Conservation (phyloP, 1,140 invertebrate species). For the Hylyphantes graminicola region DNA sequence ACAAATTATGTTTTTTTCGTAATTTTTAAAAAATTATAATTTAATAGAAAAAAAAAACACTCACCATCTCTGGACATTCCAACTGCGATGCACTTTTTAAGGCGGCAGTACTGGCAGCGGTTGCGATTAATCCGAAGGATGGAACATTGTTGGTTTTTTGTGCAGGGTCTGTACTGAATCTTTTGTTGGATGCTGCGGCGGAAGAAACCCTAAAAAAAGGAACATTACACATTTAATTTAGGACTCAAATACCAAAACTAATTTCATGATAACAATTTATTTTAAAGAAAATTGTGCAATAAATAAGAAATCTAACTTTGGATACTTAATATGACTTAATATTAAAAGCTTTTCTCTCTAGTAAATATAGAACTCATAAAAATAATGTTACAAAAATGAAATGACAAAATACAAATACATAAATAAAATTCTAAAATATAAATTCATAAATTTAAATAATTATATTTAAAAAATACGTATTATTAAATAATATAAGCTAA, state of each 20-base stretch:
- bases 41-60: too few relatives aligned
- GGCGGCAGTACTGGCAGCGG: slow-evolving; percentile 94
- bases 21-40: too few relatives aligned
- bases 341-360: too few relatives aligned
- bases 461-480: too few relatives aligned
- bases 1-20: too few relatives aligned
- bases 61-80: slow-evolving; percentile 98
- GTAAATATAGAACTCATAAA: background rate
- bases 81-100: slow-evolving; percentile 98
- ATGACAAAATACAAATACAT: background rate
- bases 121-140: slow-evolving; percentile 96
- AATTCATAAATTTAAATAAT: background rate
- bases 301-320: slow-evolving; percentile 35
- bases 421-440: background rate
- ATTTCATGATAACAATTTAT: too few relatives aligned
- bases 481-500: too few relatives aligned
- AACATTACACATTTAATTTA: background rate
- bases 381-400: background rate
- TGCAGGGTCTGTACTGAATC: slow-evolving; percentile 96
- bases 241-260: too few relatives aligned
- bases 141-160: slow-evolving; percentile 97
- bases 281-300: too few relatives aligned
- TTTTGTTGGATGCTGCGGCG: slow-evolving; percentile 94
- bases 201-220: slow-evolving; percentile 73
- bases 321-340: too few relatives aligned